Base-by-base conservation (phyloP, 2,797 vertebrate genomes). In the Falco rusticolus region DNA sequence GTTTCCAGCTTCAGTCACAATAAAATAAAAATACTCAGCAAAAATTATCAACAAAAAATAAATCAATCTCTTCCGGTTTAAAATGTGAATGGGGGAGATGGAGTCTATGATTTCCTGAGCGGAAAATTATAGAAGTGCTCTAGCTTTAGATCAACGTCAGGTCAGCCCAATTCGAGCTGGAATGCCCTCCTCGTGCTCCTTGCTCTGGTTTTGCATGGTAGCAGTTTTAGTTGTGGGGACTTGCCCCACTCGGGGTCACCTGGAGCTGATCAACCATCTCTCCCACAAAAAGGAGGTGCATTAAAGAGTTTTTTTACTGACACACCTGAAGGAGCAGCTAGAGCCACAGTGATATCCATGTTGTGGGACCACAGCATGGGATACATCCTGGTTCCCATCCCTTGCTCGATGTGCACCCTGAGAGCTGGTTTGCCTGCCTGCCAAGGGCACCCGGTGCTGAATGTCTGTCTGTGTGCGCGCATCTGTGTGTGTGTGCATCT, bases 391-490 rank as follows among this genome's bases (percentile, higher is more conserved):
- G 34, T 13, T 66, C n/a, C 34, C 26, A 15, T 8, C 47, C 37
- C 43, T 11, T 12, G 26, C 47, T 34, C 34, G 11, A 4, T 18
- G 13, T 8, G 37, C 6, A 29, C 25, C 60, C 19, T 6, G 29
- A 29, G 60, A 28, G 60, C 28, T 22, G 25, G 7, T 65, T 24
- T 51, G 13, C 2, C 1, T 31, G 59, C n/a, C 21, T 15, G 16
- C 47, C 7, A 11, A n/a, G 39, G 20, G 26, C 22, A 7, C 4
- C 22, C 1, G 1, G 41, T 19, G n/a, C 43, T 6, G 2, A 41
- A 48, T 7, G 10, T 20, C 59, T 33, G 10, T 13, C 16, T 25
- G 41, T 17, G 16, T 33, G 34, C 5, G 14, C 9, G 74, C 9
- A 18, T 14, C 14, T 41, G 13, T 33, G 37, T 11, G 37, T 39